phyloP scores from a whole-genome alignment of 1,140 invertebrate genomes.

The Diuraphis noxia region DNA sequence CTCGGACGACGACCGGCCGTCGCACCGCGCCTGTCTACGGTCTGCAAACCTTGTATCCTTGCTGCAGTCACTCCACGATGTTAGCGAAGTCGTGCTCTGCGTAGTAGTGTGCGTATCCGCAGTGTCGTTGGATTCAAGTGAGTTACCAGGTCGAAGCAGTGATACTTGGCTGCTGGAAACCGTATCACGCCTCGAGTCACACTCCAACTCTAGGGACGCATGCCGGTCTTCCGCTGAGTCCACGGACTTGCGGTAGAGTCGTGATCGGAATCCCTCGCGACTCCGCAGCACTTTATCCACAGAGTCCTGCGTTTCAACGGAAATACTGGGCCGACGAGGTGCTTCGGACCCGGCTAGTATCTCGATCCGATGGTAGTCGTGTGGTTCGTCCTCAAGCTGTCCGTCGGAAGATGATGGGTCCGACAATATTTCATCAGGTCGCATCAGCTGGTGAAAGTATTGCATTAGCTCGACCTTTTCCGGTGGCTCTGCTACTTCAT shows the following conservation, averaged over 20 bases:
- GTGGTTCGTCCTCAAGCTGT: not conserved
- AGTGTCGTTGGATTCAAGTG: slow-evolving; percentile 68
- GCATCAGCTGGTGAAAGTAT: not conserved
- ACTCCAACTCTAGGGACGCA: slow-evolving; percentile 55
- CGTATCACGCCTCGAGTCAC: slow-evolving; percentile 57
- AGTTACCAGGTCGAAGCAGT: slow-evolving; percentile 61
- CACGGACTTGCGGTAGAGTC: slow-evolving; percentile 55
- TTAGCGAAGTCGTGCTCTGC: slow-evolving; percentile 67
- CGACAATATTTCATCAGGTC: slow-evolving; percentile 13
- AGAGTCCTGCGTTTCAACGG: slow-evolving; percentile 57
- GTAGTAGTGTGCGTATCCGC: slow-evolving; percentile 65
- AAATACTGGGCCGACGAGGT: slow-evolving; percentile 57
- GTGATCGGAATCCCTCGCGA: slow-evolving; percentile 52
- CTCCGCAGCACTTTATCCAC: slow-evolving; percentile 45
- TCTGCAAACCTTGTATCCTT: slow-evolving; percentile 59
- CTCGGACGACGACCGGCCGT: slow-evolving; percentile 60
- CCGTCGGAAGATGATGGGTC: not conserved
- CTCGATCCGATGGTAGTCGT: slow-evolving; percentile 50
- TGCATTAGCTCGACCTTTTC: slow-evolving; percentile 28
- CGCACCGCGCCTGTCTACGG: slow-evolving; percentile 58
- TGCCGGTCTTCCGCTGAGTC: slow-evolving; percentile 57
- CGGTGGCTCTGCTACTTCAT: not conserved
- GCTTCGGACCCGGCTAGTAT: slow-evolving; percentile 46
- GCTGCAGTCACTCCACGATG: slow-evolving; percentile 64
- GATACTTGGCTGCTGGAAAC: slow-evolving; percentile 57